These are phyloP conservation scores for Tetranychus cinnabarinus DNA, from an alignment of 1,140 invertebrate genomes.

Conservation along the genomic window DNA sequence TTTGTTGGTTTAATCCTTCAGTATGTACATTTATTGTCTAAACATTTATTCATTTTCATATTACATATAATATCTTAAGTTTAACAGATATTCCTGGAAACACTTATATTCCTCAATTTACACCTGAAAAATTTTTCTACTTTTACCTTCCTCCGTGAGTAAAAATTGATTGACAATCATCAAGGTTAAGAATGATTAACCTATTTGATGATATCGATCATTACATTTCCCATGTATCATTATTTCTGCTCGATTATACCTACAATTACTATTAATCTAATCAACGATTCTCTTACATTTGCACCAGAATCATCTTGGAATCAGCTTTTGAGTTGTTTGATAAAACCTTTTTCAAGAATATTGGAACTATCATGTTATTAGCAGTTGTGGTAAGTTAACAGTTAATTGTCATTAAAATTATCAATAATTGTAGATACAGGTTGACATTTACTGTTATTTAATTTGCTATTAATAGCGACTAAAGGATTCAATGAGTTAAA, in stretches of 20 bases:
- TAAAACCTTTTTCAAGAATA: background rate
- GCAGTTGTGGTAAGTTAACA: background rate
- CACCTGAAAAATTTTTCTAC: background rate
- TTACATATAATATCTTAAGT: background rate
- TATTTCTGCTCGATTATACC: too few species aligned
- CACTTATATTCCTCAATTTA: background rate
- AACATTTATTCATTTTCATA: background rate
- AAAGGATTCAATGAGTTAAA: background rate
- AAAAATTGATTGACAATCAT: background rate
- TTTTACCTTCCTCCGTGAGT: background rate
- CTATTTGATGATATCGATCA: too few species aligned
- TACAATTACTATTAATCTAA: background rate
- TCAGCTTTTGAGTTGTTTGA: background rate
- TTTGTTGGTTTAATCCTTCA: background rate
- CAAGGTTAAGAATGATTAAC: too few species aligned
- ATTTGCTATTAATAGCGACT: background rate
- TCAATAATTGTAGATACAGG: too few species aligned
- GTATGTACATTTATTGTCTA: background rate
- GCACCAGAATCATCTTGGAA: background rate
- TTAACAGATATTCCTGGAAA: background rate
- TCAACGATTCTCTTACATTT: background rate
- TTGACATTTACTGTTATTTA: background rate
- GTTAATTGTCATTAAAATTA: conserved; percentile 18
- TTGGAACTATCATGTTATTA: background rate
- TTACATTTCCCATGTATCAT: too few species aligned